Conservation (phyloP, 1,140 invertebrate species). For the Heterodera carotae region DNA sequence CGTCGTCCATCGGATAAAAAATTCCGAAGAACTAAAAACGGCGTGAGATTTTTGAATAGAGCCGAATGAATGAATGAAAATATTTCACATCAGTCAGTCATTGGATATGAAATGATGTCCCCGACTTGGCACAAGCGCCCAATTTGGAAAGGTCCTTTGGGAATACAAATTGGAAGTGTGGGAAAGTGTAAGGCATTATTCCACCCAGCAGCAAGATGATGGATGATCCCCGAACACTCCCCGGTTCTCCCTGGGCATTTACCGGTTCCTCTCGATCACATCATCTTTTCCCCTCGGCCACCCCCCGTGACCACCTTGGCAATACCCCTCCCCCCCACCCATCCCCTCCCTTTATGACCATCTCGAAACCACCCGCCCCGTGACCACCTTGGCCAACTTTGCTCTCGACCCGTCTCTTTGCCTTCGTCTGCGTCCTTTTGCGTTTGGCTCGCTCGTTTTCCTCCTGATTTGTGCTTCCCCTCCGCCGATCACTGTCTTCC, state of each 20-base stretch:
- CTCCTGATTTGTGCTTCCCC: background rate
- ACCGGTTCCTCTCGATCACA: background rate
- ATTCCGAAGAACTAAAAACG: constrained; percentile 9
- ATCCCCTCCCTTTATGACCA: too few species aligned
- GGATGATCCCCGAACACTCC: background rate
- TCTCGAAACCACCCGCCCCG: too few species aligned
- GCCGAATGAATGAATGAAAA: background rate
- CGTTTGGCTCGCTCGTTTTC: background rate
- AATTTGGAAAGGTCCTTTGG: background rate
- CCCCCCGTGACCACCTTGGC: background rate
- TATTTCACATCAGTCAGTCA: background rate
- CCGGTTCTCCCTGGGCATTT: background rate
- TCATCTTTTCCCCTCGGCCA: background rate
- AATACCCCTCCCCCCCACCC: background rate
- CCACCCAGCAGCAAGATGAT: too few species aligned
- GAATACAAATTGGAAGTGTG: background rate
- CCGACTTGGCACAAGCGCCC: background rate
- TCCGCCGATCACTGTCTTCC: background rate
- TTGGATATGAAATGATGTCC: background rate
- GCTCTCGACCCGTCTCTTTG: background rate
- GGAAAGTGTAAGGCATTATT: background rate
- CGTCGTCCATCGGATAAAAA: background rate
- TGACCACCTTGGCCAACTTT: background rate
- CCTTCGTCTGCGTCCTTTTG: background rate
- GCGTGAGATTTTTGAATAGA: too few species aligned